Conservation (phyloP, 1,140 invertebrate genomes). For the Thaumetopoea pityocampa region DNA sequence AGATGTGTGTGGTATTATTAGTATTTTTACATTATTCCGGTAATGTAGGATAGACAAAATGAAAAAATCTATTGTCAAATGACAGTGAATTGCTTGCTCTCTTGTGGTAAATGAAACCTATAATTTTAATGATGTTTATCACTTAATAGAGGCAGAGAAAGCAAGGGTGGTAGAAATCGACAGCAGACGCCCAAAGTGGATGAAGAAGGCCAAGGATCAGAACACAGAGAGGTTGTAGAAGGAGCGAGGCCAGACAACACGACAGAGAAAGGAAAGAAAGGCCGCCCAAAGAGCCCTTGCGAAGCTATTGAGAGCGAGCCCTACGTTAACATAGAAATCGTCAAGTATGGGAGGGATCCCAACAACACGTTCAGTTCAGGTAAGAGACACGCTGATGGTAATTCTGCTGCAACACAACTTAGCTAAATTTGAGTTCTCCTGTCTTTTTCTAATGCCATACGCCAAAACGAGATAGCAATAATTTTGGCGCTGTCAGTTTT, state of each 20-base stretch:
- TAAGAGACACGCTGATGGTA: slow-evolving; percentile 19
- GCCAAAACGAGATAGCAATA: no score
- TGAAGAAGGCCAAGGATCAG: slow-evolving; percentile 9
- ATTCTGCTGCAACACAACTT: neutral
- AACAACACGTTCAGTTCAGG: slow-evolving; percentile 78
- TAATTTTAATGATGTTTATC: no score
- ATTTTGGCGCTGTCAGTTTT: no score
- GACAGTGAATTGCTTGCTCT: no score
- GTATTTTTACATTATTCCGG: no score
- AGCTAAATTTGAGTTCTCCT: neutral
- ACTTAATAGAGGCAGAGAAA: slow-evolving; percentile 60
- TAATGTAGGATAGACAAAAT: no score
- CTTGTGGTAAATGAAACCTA: no score
- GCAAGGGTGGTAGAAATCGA: slow-evolving; percentile 54
- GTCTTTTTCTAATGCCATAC: no score
- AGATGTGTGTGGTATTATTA: no score
- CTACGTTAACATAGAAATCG: slow-evolving; percentile 80
- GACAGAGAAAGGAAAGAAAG: slow-evolving; percentile 54
- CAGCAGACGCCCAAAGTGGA: slow-evolving; percentile 35
- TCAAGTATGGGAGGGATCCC: slow-evolving; percentile 78
- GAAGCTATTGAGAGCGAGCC: slow-evolving; percentile 78
- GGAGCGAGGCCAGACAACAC: slow-evolving; percentile 19
- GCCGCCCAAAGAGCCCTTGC: slow-evolving; percentile 72
- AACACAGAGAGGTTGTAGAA: slow-evolving; percentile 34
- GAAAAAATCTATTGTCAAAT: no score